Evolutionary conservation across 2,797 vertebrate genomes (phyloP), one percentile per base, ranked within the genome.

Genomic region (Arrhamphus sclerolepis): DNA sequence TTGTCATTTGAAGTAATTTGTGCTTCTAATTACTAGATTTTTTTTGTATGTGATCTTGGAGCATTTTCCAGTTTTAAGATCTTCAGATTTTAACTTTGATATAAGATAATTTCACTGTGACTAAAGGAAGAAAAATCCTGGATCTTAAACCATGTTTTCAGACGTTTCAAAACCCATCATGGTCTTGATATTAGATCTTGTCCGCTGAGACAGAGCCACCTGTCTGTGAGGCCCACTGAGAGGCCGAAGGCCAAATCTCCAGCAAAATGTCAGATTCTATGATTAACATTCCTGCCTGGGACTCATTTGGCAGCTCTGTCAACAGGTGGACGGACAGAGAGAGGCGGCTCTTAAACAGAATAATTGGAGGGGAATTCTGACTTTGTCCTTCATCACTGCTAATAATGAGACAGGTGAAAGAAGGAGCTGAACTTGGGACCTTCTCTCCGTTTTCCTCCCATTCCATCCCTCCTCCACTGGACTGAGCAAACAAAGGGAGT

Each of bases 251-350:
- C 6, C 6, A 84, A 80, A 80, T 70, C 43, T 76, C 70, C 70
- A 18, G 77, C 80, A 75, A 75, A 77, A 80, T 82, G 85, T 89
- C 81, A 74, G 66, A 80, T 85, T 81, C 67, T 47, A 81, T 93
- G 89, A 92, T 91, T 86, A 92, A 92, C 91, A 90, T 90, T 89
- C 82, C 84, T 88, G 54, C 61, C 62, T 41, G 24, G 61, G 76
- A 57, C 88, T 88, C 70, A 87, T 91, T 91, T 84, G 87, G 67
- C 66, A 43, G 22, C 87, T 92, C 89, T 87, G 77, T 93, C 88
- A 90, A 94, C 94, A 94, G 93, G 92, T 94, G 91, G 92, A 87
- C 75, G 80, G 80, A 87, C 81, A 77, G 86, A 92, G 89, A 82
- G 68, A 67, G 83, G 69, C 60, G 34, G 77, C 78, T 85, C 61